phyloP scores from a whole-genome alignment of 2,888 invertebrate species.

The Coleophora deauratella region DNA sequence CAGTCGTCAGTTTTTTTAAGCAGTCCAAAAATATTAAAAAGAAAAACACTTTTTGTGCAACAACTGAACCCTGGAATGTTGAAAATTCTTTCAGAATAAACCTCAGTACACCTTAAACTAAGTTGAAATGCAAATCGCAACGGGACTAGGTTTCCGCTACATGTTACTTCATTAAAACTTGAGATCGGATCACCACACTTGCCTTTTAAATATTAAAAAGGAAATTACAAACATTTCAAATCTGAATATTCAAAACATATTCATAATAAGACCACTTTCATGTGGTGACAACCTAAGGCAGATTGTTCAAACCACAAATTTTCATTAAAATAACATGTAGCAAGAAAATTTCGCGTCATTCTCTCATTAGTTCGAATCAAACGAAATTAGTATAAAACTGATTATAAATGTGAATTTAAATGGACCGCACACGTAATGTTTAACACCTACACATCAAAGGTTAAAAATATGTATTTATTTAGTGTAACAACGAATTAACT shows the following conservation, averaged over 20 bases:
- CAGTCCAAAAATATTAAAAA: constrained; percentile 24
- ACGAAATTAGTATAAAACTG: constrained; percentile 23
- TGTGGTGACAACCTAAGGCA: too few relatives aligned
- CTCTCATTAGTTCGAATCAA: constrained; percentile 26
- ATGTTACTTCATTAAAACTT: constrained; percentile 41
- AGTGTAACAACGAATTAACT: constrained; percentile 5
- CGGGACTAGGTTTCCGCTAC: constrained; percentile 63
- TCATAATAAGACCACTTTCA: too few relatives aligned
- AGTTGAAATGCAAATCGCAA: constrained; percentile 60
- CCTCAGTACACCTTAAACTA: constrained; percentile 52
- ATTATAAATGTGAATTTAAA: constrained; percentile 23
- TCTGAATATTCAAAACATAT: too few relatives aligned
- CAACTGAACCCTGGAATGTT: constrained; percentile 60
- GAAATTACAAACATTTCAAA: too few relatives aligned
- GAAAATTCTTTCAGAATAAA: constrained; percentile 54
- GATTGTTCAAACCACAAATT: too few relatives aligned
- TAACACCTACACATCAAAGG: constrained; percentile 16
- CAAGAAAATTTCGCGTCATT: constrained; percentile 60
- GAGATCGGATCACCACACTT: too few relatives aligned
- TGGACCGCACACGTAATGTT: constrained; percentile 22
- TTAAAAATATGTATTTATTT: constrained; percentile 11
- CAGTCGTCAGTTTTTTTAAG: constrained; percentile 47
- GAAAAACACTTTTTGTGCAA: constrained; percentile 6
- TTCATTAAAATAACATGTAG: constrained; percentile 55
- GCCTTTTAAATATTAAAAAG: too few relatives aligned